Evolutionary conservation across 2,888 invertebrate genomes (phyloP).

Genomic region (Mimumesa dahlbomi): DNA sequence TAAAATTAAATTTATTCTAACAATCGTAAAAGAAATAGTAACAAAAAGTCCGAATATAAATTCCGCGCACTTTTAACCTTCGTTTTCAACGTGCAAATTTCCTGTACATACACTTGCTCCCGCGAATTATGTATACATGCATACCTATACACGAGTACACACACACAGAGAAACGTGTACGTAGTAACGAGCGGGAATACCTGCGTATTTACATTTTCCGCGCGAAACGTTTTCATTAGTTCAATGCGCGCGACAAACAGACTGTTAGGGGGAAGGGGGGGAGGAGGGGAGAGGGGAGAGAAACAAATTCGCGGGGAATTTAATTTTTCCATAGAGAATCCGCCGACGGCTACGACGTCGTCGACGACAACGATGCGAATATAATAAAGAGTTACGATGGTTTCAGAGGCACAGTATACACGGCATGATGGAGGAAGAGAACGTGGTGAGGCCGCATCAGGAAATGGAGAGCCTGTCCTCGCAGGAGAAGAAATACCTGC

Average conservation of each 20-base stretch:
- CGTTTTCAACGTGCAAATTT: no score
- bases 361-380: neutral
- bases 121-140: no score
- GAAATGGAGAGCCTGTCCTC: constrained; percentile 90
- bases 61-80: no score
- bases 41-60: no score
- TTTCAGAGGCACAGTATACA: constrained; percentile 92
- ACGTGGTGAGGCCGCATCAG: constrained; percentile 93
- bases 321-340: neutral
- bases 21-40: no score
- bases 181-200: no score
- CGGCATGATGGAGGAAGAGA: constrained; percentile 95
- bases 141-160: no score
- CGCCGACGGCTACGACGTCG: neutral
- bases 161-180: no score
- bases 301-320: no score
- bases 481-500: constrained; percentile 96
- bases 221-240: neutral
- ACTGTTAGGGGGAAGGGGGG: neutral
- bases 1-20: no score
- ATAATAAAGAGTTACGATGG: constrained; percentile 32
- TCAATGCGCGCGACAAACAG: neutral
- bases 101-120: no score
- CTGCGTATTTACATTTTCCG: neutral
- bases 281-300: no score